Base-by-base conservation (phyloP, 2,113 vertebrate genomes). In the Drymodes brunneopygia region DNA sequence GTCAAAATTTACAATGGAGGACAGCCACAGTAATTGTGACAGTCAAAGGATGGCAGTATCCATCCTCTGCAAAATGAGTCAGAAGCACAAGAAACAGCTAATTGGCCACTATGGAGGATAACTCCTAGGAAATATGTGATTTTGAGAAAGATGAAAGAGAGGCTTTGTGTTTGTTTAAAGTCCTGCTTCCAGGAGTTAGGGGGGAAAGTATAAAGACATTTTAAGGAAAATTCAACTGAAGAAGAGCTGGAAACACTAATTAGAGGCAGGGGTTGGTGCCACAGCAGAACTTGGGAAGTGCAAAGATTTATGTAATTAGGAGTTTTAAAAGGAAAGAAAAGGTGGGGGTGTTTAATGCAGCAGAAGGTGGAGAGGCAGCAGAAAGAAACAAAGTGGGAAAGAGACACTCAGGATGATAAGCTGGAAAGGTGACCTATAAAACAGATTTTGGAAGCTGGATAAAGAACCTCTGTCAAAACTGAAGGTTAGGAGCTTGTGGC, bases 71-170 rank as follows among this genome's bases (percentile, higher is more conserved):
- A 83, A 58, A 69, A 79, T 54, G 42, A 92, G 51, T 48, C 51
- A 81, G 75, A 91, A 78, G 70, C 47, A 78, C 47, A 66, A 75
- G 70, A 69, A 81, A 86, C 23, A 53, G 81, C 79, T 77, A 88
- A 88, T 23, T 75, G 73, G 66, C 74, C 81, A 53, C 60, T 74
- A 5, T 21, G 19, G 69, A 74, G 25, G 75, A 4, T 17, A 69
- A 88, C 75, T 93, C 75, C 48, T 72, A 53, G 73, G 51, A 73
- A 77, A 62, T 24, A 67, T 2, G 24, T 64, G 60, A 29, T 75
- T 88, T 50, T 70, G 64, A 92, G 94, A 54, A 70, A 90, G 84
- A 94, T 75, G n/a, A 90, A 93, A 88, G 81, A 66, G 66, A 82
- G 16, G n/a, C 33, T 93, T 88, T 92, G 73, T 78, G 28, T 62